Evolutionary conservation across 2,797 vertebrate species (phyloP), one percentile per base, ranked within the genome.

Genomic region (Oreochromis mossambicus): DNA sequence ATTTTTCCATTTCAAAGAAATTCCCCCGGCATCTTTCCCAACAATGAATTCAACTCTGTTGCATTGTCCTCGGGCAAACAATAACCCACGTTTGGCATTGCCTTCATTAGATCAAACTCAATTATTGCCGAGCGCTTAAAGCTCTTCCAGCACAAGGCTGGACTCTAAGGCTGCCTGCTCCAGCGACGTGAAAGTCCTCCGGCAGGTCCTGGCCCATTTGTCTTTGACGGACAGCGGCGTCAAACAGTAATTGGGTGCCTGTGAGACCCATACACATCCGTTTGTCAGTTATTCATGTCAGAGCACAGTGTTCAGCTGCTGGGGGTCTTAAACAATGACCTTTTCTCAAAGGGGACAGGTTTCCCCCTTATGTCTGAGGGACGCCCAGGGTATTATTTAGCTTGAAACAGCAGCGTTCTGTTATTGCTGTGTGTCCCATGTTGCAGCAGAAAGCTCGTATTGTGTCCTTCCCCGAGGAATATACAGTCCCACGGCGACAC

Each of bases 1-100:
- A 89, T 94, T 94, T 96, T 94, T 95, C 91, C 94, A 95, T 95
- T 95, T 95, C 94, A 95, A 95, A 96, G 94, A 96, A 95, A 94
- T 81, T 89, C 93, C 91, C 87, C 51, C 32, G 86, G 92, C 91
- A 43, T 91, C 84, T 83, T 88, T 87, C 79, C 84, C 84, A 86
- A 86, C 86, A 88, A 84, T 38, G 56, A 83, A 91, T 94, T 87
- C 82, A 83, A 91, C 92, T 88, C 88, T 80, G 77, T 68, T 43
- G 90, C 85, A 13, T 84, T 90, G 89, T 94, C 91, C 91, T 90
- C 88, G 0, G 93, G 95, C 91, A 36, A 92, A 95, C 90, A 93
- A 93, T 87, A 92, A 92, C 88, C 91, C 77, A 66, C 85, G 91
- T 92, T 90, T 89, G 94, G 87, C 88, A 76, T 92, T 10, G 84